Conservation (phyloP, 1,140 invertebrate genomes). For the Hypsibius dujardini region DNA sequence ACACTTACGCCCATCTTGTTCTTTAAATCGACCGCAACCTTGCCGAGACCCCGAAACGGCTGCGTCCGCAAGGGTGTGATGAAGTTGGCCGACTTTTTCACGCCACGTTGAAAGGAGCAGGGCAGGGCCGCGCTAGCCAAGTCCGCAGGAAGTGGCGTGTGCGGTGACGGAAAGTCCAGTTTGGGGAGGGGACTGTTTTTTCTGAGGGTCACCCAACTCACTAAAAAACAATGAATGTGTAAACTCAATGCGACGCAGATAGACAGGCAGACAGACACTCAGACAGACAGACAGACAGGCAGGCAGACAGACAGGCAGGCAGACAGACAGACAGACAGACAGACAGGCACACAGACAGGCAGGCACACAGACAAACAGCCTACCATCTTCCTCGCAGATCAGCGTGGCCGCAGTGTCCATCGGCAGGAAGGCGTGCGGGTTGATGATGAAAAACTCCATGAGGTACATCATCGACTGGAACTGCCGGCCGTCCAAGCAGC, state of each 20-base stretch:
- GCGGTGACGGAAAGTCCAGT: background rate
- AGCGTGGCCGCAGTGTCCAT: background rate
- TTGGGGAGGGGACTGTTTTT: background rate
- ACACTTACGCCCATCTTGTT: background rate
- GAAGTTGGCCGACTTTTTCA: background rate
- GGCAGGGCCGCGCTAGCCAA: background rate
- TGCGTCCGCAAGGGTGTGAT: background rate
- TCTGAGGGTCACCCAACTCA: background rate
- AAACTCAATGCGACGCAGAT: no score
- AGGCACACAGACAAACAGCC: background rate
- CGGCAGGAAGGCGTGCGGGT: background rate
- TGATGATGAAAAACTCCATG: conserved; percentile 13
- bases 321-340: background rate
- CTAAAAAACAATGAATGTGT: background rate
- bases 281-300: no score
- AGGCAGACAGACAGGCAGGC: no score
- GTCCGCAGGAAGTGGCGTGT: background rate
- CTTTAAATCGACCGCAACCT: conserved; percentile 3
- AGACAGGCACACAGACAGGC: background rate
- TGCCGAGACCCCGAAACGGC: background rate
- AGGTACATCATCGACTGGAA: conserved; percentile 2
- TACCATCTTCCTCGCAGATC: background rate
- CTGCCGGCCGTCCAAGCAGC: background rate
- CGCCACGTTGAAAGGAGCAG: background rate
- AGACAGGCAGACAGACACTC: no score